phyloP scores from a whole-genome alignment of 2,113 vertebrate genomes.

The Melanerpes aurifrons region DNA sequence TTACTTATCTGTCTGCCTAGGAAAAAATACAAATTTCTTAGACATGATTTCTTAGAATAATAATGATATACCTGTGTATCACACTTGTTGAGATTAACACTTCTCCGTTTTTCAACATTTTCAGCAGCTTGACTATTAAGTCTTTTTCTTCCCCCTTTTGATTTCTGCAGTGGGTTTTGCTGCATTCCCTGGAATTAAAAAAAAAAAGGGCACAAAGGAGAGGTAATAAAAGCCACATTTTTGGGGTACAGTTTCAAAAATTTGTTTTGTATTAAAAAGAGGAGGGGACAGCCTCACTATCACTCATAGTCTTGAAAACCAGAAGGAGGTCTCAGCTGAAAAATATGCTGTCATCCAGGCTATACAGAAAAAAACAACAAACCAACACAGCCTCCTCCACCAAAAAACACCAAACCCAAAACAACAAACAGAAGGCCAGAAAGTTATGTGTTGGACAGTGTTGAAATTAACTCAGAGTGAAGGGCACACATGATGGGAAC shows the following conservation, averaged over 20 bases:
- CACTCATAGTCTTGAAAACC: neutral
- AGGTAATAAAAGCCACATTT: neutral
- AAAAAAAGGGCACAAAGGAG: neutral
- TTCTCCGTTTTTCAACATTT: slow-evolving; percentile 84
- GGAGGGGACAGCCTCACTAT: neutral
- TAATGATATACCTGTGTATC: slow-evolving; percentile 72
- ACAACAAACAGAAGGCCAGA: neutral
- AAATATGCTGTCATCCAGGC: neutral
- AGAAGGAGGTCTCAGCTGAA: neutral
- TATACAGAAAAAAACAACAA: neutral
- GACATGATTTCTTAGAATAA: neutral
- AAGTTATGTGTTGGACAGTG: neutral
- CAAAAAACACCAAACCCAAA: neutral
- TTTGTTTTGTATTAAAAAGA: neutral
- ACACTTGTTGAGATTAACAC: slow-evolving; percentile 79
- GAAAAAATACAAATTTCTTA: neutral
- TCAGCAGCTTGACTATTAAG: slow-evolving; percentile 86
- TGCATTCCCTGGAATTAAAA: slow-evolving; percentile 69
- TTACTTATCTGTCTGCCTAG: neutral
- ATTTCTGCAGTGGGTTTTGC: slow-evolving; percentile 81
- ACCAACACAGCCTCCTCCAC: too few relatives aligned
- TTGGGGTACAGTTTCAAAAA: neutral
- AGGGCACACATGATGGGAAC: neutral
- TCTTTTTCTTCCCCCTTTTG: slow-evolving; percentile 86
- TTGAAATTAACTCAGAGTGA: neutral